Conservation (phyloP, 1,140 invertebrate species). For the Hypsibius dujardini region DNA sequence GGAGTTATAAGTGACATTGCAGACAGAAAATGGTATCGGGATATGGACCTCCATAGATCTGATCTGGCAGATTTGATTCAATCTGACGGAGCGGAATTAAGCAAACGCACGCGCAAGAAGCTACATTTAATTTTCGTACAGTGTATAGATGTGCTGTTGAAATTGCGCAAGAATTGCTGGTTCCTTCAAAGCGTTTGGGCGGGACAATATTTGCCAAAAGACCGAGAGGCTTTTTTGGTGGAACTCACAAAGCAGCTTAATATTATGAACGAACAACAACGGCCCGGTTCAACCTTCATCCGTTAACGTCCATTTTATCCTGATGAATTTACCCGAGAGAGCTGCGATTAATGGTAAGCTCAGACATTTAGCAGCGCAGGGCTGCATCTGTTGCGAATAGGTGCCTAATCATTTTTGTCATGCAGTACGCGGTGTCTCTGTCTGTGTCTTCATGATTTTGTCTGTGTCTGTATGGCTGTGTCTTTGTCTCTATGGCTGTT, state of each 20-base stretch:
- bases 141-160: neutral
- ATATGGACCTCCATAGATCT: neutral
- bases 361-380: neutral
- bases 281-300: neutral
- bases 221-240: conserved; percentile 5
- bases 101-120: neutral
- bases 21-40: neutral
- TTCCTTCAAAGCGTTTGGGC: neutral
- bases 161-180: neutral
- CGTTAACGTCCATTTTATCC: neutral
- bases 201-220: neutral
- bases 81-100: neutral
- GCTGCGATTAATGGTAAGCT: neutral
- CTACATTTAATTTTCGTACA: neutral
- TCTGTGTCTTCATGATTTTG: too few relatives aligned
- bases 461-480: too few relatives aligned
- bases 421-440: too few relatives aligned
- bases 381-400: neutral
- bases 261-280: neutral
- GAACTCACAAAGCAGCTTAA: neutral
- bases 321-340: neutral
- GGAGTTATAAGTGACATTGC: neutral
- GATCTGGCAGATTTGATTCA: neutral
- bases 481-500: too few relatives aligned
- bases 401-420: too few relatives aligned